These are phyloP conservation scores for Apis mellifera DNA, from an alignment of 1,140 invertebrate species.

Conservation along the genomic window Amel_HAv3.1 CM009945.2:7001001-7001500, in stretches of 20 bases:
- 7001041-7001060: slow-evolving; percentile 68
- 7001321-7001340: slow-evolving; percentile 52
- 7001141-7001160: slow-evolving; percentile 50
- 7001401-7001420: slow-evolving; percentile 25
- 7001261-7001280: slow-evolving; percentile 43
- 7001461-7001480: background rate
- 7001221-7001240: background rate
- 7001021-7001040: slow-evolving; percentile 53
- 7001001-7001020: slow-evolving; percentile 49
- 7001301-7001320: slow-evolving; percentile 50
- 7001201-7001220: slow-evolving; percentile 38
- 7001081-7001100: slow-evolving; percentile 54
- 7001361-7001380: slow-evolving; percentile 57
- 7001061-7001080: slow-evolving; percentile 77
- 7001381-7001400: slow-evolving; percentile 21
- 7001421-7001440: slow-evolving; percentile 67
- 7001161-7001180: slow-evolving; percentile 41
- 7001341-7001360: slow-evolving; percentile 56
- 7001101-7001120: background rate
- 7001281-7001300: slow-evolving; percentile 27
- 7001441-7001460: slow-evolving; percentile 11
- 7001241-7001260: background rate
- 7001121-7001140: slow-evolving; percentile 72
- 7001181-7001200: slow-evolving; percentile 64
- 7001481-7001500: slow-evolving; percentile 1